These are phyloP conservation scores for Lymantria dispar DNA, from an alignment of 2,888 invertebrate species.

Conservation along the genomic window DNA sequence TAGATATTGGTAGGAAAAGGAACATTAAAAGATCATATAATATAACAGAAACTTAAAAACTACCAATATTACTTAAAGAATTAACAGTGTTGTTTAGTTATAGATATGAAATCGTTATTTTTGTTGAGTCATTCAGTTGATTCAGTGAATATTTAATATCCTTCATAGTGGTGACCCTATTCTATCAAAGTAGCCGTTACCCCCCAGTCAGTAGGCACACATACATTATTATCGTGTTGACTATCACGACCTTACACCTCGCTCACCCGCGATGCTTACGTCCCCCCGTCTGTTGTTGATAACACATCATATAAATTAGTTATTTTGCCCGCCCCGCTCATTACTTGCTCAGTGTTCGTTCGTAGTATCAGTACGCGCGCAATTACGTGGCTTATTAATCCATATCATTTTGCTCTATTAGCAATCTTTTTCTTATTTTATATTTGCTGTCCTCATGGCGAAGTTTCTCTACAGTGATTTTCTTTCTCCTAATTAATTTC, in stretches of 20 bases:
- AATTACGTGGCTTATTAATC: constrained; percentile 8
- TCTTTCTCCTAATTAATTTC: constrained; percentile 63
- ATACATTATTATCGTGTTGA: constrained; percentile 61
- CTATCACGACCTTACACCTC: constrained; percentile 58
- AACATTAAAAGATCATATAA: no score
- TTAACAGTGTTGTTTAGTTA: no score
- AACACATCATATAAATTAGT: constrained; percentile 65
- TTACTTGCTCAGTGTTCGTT: constrained; percentile 43
- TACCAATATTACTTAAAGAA: no score
- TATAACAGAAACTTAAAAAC: no score
- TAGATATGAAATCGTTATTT: no score
- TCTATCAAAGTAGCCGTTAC: constrained; percentile 58
- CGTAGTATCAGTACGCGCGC: constrained; percentile 38
- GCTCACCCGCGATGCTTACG: constrained; percentile 47
- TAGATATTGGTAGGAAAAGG: no score
- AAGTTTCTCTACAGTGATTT: constrained; percentile 72
- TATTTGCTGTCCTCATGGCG: constrained; percentile 62
- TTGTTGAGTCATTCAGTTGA: no score
- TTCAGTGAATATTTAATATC: constrained; percentile 16
- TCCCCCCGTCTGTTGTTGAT: constrained; percentile 60
- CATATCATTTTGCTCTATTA: constrained; percentile 14
- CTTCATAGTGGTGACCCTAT: constrained; percentile 37
- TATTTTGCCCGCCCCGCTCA: constrained; percentile 31
- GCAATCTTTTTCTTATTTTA: constrained; percentile 14
- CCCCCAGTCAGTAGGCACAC: constrained; percentile 71